A percentile compares a stretch with the other conserved stretches of the same genome.
phyloP scores from a whole-genome alignment of 1,140 invertebrate genomes.

The Cherax quadricarinatus region DNA sequence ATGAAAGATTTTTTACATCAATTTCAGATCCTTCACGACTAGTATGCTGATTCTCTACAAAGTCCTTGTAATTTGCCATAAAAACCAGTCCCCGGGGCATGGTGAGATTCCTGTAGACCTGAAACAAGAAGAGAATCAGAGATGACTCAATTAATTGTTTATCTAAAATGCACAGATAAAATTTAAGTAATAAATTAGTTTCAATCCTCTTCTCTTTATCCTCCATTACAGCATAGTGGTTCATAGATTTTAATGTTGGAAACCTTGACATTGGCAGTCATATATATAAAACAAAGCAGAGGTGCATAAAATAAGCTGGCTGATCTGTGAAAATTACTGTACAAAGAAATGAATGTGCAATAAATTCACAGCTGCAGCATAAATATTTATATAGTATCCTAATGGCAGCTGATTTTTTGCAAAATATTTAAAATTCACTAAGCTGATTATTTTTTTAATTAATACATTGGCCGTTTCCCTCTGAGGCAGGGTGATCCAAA shows the following conservation, averaged over 20 bases:
- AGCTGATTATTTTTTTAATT: too few relatives aligned
- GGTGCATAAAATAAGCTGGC: too few relatives aligned
- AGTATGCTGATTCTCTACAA: not conserved
- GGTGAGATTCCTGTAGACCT: constrained; percentile 46
- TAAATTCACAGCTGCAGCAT: too few relatives aligned
- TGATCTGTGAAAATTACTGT: too few relatives aligned
- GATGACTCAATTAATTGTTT: not conserved
- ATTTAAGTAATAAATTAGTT: not conserved
- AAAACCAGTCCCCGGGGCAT: constrained; percentile 53
- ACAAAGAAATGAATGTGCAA: too few relatives aligned
- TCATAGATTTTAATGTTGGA: not conserved
- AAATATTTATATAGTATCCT: too few relatives aligned
- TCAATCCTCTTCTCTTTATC: not conserved
- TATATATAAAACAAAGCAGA: too few relatives aligned
- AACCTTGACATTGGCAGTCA: too few relatives aligned
- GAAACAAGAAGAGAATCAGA: not conserved
- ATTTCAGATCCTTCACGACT: constrained; percentile 36
- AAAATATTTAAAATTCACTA: too few relatives aligned
- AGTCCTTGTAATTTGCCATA: constrained; percentile 49
- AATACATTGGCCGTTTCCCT: too few relatives aligned
- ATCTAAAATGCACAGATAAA: constrained; percentile 3
- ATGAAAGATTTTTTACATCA: constrained; percentile 35
- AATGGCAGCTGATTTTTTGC: too few relatives aligned
- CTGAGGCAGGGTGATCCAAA: too few relatives aligned
- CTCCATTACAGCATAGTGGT: not conserved